Evolutionary conservation across 2,113 vertebrate genomes (phyloP).

Genomic region (Octodon degus): DNA sequence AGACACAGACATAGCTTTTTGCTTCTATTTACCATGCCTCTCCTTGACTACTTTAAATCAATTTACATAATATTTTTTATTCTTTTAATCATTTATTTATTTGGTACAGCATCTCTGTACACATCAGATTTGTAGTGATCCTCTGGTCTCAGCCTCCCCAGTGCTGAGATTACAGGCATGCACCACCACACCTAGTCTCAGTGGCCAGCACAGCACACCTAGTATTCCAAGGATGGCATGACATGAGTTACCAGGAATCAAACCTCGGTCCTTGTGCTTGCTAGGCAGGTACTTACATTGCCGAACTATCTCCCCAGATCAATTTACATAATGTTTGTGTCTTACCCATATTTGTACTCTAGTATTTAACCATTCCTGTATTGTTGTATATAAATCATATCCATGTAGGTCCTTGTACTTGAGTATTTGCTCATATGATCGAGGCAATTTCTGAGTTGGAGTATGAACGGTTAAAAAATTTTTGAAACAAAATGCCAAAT

Average conservation of each 20-base stretch:
- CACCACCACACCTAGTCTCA: too few relatives aligned
- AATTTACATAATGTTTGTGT: neutral
- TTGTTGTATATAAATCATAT: neutral
- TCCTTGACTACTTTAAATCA: neutral
- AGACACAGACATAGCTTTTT: neutral
- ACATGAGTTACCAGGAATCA: too few relatives aligned
- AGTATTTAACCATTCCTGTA: neutral
- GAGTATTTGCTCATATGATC: conserved; percentile 42
- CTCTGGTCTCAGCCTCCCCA: too few relatives aligned
- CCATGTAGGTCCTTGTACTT: neutral
- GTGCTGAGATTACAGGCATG: too few relatives aligned
- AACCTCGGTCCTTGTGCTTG: too few relatives aligned
- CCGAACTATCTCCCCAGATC: neutral
- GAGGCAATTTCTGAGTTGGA: conserved; percentile 31
- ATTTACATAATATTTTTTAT: neutral
- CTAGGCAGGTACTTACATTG: too few relatives aligned
- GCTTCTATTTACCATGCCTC: neutral
- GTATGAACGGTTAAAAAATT: conserved; percentile 48
- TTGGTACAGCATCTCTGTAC: too few relatives aligned
- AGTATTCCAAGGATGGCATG: too few relatives aligned
- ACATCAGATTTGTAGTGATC: too few relatives aligned
- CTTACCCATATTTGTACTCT: neutral
- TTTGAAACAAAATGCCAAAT: conserved; percentile 62
- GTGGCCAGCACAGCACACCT: too few relatives aligned
- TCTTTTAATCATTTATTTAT: too few relatives aligned